phyloP scores from a whole-genome alignment of 2,888 invertebrate species.

The Alentia gelatinosa region DNA sequence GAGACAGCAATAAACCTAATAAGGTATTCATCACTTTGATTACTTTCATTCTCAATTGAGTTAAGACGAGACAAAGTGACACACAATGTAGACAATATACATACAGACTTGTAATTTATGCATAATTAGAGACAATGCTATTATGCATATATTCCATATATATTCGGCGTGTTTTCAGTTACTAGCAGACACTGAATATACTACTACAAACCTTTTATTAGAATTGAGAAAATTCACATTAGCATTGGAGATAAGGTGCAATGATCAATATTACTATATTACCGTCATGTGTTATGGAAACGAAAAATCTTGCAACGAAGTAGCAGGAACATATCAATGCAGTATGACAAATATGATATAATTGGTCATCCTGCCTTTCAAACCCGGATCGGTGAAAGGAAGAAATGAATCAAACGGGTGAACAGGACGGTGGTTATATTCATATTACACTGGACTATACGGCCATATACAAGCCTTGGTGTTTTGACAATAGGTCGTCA shows the following conservation, averaged over 20 bases:
- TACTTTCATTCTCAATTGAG: too few species aligned
- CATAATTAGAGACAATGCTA: neutral
- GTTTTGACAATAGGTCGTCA: neutral
- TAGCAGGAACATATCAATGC: neutral
- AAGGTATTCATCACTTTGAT: too few species aligned
- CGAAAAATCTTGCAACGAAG: neutral
- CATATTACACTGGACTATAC: neutral
- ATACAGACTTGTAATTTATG: neutral
- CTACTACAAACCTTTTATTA: too few species aligned
- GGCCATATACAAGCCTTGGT: neutral
- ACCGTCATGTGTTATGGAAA: neutral
- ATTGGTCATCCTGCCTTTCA: neutral
- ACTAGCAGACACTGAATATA: too few species aligned
- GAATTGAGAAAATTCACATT: too few species aligned
- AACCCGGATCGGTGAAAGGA: neutral
- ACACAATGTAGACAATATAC: neutral
- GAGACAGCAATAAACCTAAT: too few species aligned
- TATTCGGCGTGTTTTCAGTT: too few species aligned
- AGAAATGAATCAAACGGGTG: neutral
- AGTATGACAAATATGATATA: neutral
- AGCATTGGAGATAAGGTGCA: too few species aligned
- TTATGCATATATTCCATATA: neutral
- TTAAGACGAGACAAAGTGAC: neutral
- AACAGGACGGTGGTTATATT: neutral
- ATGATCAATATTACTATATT: neutral